phyloP scores from a whole-genome alignment of 2,113 vertebrate species.

The Rhinichthys klamathensis region DNA sequence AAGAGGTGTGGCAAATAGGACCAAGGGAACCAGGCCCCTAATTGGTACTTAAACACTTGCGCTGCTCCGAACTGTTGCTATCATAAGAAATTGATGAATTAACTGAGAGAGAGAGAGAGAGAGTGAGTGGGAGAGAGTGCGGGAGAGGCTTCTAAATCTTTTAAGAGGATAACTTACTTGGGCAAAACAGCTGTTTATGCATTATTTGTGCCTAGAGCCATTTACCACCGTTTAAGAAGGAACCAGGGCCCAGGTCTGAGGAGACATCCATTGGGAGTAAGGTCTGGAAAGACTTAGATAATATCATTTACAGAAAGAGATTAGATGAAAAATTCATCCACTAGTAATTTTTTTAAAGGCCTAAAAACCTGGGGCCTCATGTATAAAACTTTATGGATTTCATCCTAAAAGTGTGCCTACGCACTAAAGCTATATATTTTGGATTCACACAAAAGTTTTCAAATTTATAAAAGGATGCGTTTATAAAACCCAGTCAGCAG shows the following conservation, averaged over 20 bases:
- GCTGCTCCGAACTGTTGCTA: constrained; percentile 80
- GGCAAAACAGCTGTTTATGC: constrained; percentile 87
- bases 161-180: constrained; percentile 86
- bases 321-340: constrained; percentile 79
- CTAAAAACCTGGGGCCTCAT: constrained; percentile 57
- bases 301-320: constrained; percentile 75
- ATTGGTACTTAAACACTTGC: constrained; percentile 80
- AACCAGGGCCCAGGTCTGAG: constrained; percentile 71
- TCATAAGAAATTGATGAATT: constrained; percentile 88
- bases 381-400: too few relatives aligned
- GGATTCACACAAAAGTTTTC: too few relatives aligned
- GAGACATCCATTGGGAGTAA: constrained; percentile 68
- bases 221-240: constrained; percentile 81
- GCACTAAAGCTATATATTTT: too few relatives aligned
- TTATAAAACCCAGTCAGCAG: too few relatives aligned
- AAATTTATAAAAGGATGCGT: too few relatives aligned
- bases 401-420: too few relatives aligned
- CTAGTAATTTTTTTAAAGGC: constrained; percentile 72
- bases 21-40: constrained; percentile 74
- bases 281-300: constrained; percentile 56
- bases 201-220: constrained; percentile 83
- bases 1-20: constrained; percentile 72
- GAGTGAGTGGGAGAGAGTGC: constrained; percentile 61
- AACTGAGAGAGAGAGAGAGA: constrained; percentile 76
- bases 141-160: constrained; percentile 79